Evolutionary conservation across 2,888 invertebrate genomes (phyloP), one percentile per base, ranked within the genome.

Genomic region (Lumbricus terrestris): DNA sequence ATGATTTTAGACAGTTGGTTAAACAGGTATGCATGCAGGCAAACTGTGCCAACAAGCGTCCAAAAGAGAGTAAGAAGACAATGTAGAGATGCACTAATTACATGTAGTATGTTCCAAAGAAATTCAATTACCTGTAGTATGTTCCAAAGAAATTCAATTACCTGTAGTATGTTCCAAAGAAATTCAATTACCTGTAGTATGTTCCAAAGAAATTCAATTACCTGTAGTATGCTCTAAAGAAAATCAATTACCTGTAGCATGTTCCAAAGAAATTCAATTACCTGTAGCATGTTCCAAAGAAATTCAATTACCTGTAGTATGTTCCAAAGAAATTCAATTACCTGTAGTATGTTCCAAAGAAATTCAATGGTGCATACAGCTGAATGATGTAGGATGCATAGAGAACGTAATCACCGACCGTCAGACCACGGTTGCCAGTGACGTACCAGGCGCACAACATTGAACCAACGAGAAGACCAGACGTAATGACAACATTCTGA

Each of bases 101-200:
- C n/a, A n/a, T n/a, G n/a, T n/a, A n/a, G n/a, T n/a, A n/a, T n/a
- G n/a, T n/a, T n/a, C n/a, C n/a, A n/a, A n/a, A 6, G n/a, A 54
- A 40, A 40, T 6, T 40, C 6, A 40, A 15, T 40, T 18, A 97
- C 98, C 98, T 97, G 94, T 99, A 99, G 94, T 98, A 99, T 5
- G 98, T 99, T 42, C 99, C 99, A 13, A n/a, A n/a, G n/a, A n/a
- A n/a, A n/a, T n/a, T n/a, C n/a, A n/a, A n/a, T n/a, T n/a, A n/a
- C n/a, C n/a, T n/a, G n/a, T n/a, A n/a, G n/a, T 98, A 99, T 5
- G 98, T 99, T 42, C 99, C 99, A 94, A 99, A 98, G 97, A 97
- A 99, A 95, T 99, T 99, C 89, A 99, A 95, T 0, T n/a, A n/a
- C n/a, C n/a, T n/a, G n/a, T n/a, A n/a, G n/a, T 98, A 99, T 5